Evolutionary conservation across 2,113 vertebrate genomes (phyloP).

Genomic region (Amblyornis subalaris): DNA sequence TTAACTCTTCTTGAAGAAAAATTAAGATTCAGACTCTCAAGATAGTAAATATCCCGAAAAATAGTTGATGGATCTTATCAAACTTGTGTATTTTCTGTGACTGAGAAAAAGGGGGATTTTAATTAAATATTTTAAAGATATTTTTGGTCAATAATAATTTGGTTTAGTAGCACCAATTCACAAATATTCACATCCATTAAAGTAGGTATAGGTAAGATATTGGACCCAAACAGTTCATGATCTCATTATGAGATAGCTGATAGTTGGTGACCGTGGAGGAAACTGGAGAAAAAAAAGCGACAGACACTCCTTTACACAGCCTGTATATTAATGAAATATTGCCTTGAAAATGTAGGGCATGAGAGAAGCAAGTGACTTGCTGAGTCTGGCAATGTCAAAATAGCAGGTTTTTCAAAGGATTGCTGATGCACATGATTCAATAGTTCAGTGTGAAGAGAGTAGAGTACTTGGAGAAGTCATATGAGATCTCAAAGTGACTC

Average conservation of each 20-base stretch:
- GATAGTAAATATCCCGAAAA: background rate
- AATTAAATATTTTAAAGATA: background rate
- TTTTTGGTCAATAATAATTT: background rate
- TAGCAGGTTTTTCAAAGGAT: background rate
- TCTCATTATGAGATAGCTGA: background rate
- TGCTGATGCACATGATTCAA: background rate
- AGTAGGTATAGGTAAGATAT: background rate
- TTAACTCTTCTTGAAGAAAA: background rate
- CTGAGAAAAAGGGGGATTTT: background rate
- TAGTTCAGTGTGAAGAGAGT: background rate
- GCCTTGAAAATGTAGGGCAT: background rate
- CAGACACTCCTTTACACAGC: background rate
- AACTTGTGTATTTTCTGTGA: background rate
- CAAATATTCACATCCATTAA: background rate
- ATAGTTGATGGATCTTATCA: background rate
- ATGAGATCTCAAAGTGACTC: background rate
- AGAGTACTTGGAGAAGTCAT: background rate
- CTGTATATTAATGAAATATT: background rate
- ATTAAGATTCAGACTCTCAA: background rate
- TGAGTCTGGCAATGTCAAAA: background rate
- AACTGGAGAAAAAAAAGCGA: background rate
- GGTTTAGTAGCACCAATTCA: background rate
- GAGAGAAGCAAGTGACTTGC: background rate
- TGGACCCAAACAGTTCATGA: background rate
- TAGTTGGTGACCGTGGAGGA: background rate